Evolutionary conservation across 1,140 invertebrate species (phyloP).

Genomic region (Bombus cullumanus): DNA sequence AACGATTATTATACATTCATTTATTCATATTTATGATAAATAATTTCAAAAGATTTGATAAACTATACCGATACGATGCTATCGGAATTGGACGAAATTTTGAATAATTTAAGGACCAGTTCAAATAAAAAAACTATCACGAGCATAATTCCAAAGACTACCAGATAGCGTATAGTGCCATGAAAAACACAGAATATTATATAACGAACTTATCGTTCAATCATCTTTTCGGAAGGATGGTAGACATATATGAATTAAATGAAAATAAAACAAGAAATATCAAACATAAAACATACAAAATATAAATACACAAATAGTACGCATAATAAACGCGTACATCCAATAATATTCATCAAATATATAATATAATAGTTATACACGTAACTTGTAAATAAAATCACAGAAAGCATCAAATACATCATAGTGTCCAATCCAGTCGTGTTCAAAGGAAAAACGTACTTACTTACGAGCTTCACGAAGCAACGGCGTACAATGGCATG

Average conservation of each 20-base stretch:
- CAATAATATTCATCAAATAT: background rate
- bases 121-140: too few species aligned
- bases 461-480: background rate
- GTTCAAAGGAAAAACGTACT: background rate
- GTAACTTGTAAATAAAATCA: background rate
- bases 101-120: too few species aligned
- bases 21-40: background rate
- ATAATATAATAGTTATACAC: background rate
- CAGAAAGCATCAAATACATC: background rate
- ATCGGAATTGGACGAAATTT: background rate
- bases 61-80: background rate
- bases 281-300: background rate
- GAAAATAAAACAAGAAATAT: background rate
- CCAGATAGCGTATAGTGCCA: too few species aligned
- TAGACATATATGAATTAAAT: too few species aligned
- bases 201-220: too few species aligned
- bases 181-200: too few species aligned
- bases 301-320: background rate
- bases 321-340: background rate
- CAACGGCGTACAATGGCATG: slow-evolving; percentile 17
- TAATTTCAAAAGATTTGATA: background rate
- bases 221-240: too few species aligned
- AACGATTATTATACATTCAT: background rate
- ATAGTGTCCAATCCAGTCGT: too few species aligned
- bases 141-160: too few species aligned